A percentile compares a stretch with the other conserved stretches of the same genome.
Conservation (phyloP, 2,113 vertebrate genomes). For the Felis catus region DNA sequence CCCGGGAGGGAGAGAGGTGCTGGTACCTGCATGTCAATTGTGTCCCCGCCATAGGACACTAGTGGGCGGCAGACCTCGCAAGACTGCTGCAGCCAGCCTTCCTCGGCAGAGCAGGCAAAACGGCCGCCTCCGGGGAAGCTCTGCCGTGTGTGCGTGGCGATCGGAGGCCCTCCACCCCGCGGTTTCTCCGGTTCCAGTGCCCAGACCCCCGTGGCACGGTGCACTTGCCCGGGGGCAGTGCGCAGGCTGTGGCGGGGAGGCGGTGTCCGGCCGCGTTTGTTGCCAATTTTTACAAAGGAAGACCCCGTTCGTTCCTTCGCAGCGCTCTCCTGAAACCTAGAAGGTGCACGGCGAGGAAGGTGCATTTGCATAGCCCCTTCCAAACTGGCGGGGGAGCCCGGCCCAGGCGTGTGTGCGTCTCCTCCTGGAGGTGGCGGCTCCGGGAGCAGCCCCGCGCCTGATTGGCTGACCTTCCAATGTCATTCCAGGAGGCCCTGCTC, state of each 20-base stretch:
- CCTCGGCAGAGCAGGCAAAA: background rate
- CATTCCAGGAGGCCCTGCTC: slow-evolving; percentile 57
- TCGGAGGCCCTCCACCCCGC: background rate
- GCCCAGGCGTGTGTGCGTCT: background rate
- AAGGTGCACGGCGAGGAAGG: background rate
- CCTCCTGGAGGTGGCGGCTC: background rate
- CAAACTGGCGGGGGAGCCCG: background rate
- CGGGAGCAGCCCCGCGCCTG: background rate
- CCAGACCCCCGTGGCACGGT: background rate
- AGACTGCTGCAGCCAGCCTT: slow-evolving; percentile 22
- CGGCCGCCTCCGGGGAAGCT: background rate
- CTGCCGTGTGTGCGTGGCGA: background rate
- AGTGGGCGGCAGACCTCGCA: slow-evolving; percentile 87
- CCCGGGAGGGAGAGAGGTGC: background rate
- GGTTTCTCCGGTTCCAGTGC: background rate
- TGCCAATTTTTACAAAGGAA: background rate
- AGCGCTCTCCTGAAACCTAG: background rate
- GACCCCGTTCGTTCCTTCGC: accelerated
- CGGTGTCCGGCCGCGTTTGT: background rate
- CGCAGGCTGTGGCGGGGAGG: background rate
- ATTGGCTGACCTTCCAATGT: slow-evolving; percentile 80
- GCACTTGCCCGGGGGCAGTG: background rate
- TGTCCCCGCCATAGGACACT: slow-evolving; percentile 79
- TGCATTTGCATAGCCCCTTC: background rate
- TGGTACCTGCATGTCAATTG: slow-evolving; percentile 35